Percentiles rank a stretch among this genome's conserved stretches.
Evolutionary conservation across 1,140 invertebrate species (phyloP).

Genomic region (Pseudomyrmex cubaensis): DNA sequence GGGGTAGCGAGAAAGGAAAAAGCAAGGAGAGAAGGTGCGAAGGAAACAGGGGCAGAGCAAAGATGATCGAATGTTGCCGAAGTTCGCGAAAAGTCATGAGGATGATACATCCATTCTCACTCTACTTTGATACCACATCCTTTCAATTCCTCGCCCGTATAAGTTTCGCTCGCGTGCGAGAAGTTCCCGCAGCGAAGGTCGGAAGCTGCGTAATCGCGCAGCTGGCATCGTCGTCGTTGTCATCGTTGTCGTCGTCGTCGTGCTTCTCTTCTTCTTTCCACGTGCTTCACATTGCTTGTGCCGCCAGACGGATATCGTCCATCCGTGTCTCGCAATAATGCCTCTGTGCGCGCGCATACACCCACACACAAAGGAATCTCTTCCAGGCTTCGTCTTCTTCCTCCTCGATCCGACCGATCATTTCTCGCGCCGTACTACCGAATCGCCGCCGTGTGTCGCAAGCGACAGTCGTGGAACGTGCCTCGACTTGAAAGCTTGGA

Average conservation of each 20-base stretch:
- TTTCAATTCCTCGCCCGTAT: conserved; percentile 53
- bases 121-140: background rate
- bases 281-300: conserved; percentile 16
- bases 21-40: background rate
- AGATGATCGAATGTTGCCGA: conserved; percentile 79
- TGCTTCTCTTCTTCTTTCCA: conserved; percentile 10
- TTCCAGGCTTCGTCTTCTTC: conserved; percentile 17
- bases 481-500: conserved; percentile 44
- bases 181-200: conserved; percentile 47
- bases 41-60: background rate
- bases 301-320: conserved; percentile 52
- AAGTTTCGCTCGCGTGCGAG: conserved; percentile 30
- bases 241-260: conserved; percentile 1
- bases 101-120: conserved; percentile 73
- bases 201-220: conserved; percentile 20
- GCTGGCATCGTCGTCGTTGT: conserved; percentile 9
- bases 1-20: background rate
- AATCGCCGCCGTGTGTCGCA: conserved; percentile 49
- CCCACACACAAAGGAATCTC: conserved; percentile 8
- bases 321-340: conserved; percentile 66
- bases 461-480: conserved; percentile 65
- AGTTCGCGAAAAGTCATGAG: conserved; percentile 71
- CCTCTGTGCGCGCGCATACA: conserved; percentile 13
- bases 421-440: background rate
- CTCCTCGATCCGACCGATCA: conserved; percentile 25